phyloP scores from a whole-genome alignment of 2,888 invertebrate species.

The Onchidella celtica region DNA sequence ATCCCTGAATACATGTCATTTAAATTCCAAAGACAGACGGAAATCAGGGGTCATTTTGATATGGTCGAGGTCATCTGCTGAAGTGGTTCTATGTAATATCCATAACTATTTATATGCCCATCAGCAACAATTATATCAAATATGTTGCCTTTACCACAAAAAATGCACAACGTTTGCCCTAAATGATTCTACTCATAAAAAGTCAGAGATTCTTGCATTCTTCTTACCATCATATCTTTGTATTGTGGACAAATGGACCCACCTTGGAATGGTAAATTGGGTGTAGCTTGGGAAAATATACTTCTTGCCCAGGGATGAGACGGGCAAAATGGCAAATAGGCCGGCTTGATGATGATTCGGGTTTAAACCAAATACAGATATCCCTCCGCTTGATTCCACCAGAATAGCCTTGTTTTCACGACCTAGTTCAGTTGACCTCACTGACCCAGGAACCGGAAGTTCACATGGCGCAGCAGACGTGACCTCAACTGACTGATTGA shows the following conservation, averaged over 20 bases:
- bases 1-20: no score
- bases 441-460: not conserved
- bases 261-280: constrained; percentile 7
- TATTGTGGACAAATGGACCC: not conserved
- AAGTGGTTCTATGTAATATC: no score
- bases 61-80: no score
- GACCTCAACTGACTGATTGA: constrained; percentile 8
- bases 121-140: no score
- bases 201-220: not conserved
- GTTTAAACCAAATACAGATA: constrained; percentile 30
- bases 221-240: not conserved
- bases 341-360: constrained; percentile 18
- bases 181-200: not conserved
- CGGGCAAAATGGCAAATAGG: constrained; percentile 11
- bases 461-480: not conserved
- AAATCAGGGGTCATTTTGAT: no score
- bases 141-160: no score
- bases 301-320: constrained; percentile 5
- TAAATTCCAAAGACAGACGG: no score
- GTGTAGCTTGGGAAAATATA: constrained; percentile 32
- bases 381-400: not conserved
- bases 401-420: constrained; percentile 11
- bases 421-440: not conserved
- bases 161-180: not conserved
- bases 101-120: no score